Evolutionary conservation across 1,140 invertebrate genomes (phyloP).

Genomic region (Penaeus chinensis): DNA sequence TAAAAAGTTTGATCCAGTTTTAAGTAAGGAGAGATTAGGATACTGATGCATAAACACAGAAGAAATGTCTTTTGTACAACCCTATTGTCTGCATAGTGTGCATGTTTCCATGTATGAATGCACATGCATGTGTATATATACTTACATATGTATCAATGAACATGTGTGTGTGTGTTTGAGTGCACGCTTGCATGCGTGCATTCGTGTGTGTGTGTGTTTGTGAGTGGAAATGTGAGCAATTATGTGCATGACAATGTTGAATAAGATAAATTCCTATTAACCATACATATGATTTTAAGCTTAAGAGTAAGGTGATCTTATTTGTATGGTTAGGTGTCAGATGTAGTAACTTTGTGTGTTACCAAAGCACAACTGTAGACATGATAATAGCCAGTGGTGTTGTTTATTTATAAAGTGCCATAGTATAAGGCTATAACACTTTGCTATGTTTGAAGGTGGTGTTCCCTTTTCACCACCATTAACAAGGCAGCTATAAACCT

Average conservation of each 20-base stretch:
- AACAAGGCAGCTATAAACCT: slow-evolving; percentile 40
- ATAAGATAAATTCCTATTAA: neutral
- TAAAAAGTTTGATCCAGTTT: too few relatives aligned
- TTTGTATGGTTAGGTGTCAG: neutral
- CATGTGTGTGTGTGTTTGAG: slow-evolving; percentile 31
- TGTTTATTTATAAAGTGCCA: neutral
- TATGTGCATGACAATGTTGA: slow-evolving; percentile 10
- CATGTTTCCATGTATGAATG: too few relatives aligned
- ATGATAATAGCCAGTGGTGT: neutral
- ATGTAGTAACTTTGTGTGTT: neutral
- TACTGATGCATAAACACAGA: too few relatives aligned
- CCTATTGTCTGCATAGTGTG: too few relatives aligned
- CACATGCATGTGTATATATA: slow-evolving; percentile 5
- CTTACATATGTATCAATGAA: slow-evolving; percentile 28
- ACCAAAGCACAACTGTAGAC: neutral
- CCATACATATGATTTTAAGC: slow-evolving; percentile 13
- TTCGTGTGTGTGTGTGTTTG: neutral
- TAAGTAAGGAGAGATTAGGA: too few relatives aligned
- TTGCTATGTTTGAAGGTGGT: slow-evolving; percentile 1
- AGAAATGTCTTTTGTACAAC: too few relatives aligned
- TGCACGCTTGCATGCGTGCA: slow-evolving; percentile 17
- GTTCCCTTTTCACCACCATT: slow-evolving; percentile 23
- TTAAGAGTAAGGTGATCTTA: slow-evolving; percentile 26
- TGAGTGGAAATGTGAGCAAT: slow-evolving; percentile 16
- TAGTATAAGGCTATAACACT: neutral